These are phyloP conservation scores for Hemitrygon akajei DNA, from an alignment of 2,797 vertebrate genomes.

Conservation along the genomic window DNA sequence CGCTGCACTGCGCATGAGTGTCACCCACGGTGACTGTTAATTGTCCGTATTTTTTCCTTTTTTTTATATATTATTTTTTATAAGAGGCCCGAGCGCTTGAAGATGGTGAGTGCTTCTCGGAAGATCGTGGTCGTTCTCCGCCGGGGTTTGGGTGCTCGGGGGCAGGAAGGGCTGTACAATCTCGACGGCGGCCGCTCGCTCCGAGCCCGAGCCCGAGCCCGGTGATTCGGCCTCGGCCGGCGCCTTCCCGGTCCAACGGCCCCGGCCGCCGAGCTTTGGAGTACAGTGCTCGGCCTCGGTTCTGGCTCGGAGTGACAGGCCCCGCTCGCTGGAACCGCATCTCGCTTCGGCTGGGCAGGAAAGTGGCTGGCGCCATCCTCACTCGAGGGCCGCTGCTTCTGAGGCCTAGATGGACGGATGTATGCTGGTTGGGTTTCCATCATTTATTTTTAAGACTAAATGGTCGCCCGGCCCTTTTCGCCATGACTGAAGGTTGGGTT, in stretches of 20 bases:
- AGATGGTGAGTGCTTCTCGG: slow-evolving; percentile 13
- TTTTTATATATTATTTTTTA: slow-evolving; percentile 13
- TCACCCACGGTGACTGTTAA: slow-evolving; percentile 34
- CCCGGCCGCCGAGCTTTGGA: not conserved
- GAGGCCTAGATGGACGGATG: slow-evolving; percentile 13
- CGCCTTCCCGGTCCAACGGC: slow-evolving; percentile 48
- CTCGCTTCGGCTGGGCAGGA: slow-evolving; percentile 47
- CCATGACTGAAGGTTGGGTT: not conserved
- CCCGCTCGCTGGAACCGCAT: slow-evolving; percentile 41
- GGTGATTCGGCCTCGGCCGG: slow-evolving; percentile 42
- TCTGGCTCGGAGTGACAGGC: slow-evolving; percentile 43
- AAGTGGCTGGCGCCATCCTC: slow-evolving; percentile 46
- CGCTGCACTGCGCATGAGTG: slow-evolving; percentile 34
- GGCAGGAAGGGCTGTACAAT: not conserved
- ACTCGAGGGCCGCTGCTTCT: slow-evolving; percentile 41
- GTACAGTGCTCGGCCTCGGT: slow-evolving; percentile 51
- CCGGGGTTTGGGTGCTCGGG: too few relatives aligned
- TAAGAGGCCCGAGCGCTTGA: slow-evolving; percentile 32
- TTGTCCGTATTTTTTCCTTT: slow-evolving; percentile 29
- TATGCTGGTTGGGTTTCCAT: not conserved
- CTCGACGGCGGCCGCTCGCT: not conserved
- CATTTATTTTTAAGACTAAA: slow-evolving; percentile 18
- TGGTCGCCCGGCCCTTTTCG: not conserved
- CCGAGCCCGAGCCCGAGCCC: not conserved
- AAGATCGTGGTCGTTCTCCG: not conserved